Conservation (phyloP, 2,797 vertebrate species). For the Discoglossus pictus region DNA sequence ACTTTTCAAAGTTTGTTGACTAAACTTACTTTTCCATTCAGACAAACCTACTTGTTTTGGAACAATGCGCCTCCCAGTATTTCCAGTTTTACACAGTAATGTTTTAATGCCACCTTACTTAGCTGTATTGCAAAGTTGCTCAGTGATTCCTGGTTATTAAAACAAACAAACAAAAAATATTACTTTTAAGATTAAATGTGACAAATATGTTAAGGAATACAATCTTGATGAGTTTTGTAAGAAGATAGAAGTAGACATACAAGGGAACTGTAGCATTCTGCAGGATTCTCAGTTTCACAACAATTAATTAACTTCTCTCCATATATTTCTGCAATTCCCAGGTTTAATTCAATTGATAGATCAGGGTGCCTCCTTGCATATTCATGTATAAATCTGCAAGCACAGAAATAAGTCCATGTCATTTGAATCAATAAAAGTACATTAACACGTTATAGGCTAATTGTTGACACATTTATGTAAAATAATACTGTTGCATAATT, state of each 20-base stretch:
- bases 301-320: conserved; percentile 58
- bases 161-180: not conserved
- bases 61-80: conserved; percentile 54
- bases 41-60: conserved; percentile 55
- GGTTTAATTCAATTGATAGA: conserved; percentile 54
- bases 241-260: too few species aligned
- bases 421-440: too few species aligned
- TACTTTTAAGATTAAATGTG: too few species aligned
- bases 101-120: conserved; percentile 21
- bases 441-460: too few species aligned
- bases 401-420: not conserved
- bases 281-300: conserved; percentile 49
- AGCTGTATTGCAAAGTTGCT: conserved; percentile 52
- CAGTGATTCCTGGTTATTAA: conserved; percentile 54
- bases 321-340: conserved; percentile 53
- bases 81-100: conserved; percentile 51
- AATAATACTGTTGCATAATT: too few species aligned
- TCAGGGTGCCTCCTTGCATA: conserved; percentile 60
- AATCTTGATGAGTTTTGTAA: too few species aligned
- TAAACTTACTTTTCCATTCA: too few species aligned
- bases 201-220: too few species aligned
- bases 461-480: too few species aligned
- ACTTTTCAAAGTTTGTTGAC: too few species aligned
- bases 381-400: conserved; percentile 60
- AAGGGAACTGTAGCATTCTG: conserved; percentile 52